Percentiles rank a stretch among this genome's conserved stretches.
Evolutionary conservation across 2,888 invertebrate genomes (phyloP).

Genomic region (Blomia tropicalis): DNA sequence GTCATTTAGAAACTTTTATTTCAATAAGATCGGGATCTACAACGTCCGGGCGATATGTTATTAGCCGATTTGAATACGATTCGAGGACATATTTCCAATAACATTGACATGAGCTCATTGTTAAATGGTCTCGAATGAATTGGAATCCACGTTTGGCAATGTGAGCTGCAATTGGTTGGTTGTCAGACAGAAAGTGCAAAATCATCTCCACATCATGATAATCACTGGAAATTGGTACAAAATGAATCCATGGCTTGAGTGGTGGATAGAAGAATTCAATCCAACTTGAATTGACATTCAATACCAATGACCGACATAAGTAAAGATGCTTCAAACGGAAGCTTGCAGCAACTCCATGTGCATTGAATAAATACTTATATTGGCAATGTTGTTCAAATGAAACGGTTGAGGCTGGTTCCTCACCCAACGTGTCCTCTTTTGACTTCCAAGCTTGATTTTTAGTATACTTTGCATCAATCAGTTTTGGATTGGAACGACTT

Average conservation of each 20-base stretch:
- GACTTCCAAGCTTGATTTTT: conserved; percentile 99
- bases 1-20: conserved; percentile 11
- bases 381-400: conserved; percentile 73
- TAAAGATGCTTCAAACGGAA: conserved; percentile 91
- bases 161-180: conserved; percentile 54
- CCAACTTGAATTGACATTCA: conserved; percentile 88
- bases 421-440: conserved; percentile 62
- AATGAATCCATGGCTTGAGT: conserved; percentile 87
- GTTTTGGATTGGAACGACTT: conserved; percentile 42
- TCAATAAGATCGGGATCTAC: conserved; percentile 24
- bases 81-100: conserved; percentile 67
- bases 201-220: conserved; percentile 51
- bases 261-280: conserved; percentile 80
- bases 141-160: conserved; percentile 65
- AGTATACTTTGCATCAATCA: conserved; percentile 83
- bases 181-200: conserved; percentile 35
- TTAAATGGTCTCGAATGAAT: conserved; percentile 66
- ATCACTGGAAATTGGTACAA: conserved; percentile 61
- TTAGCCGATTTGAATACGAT: conserved; percentile 50
- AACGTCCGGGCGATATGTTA: conserved; percentile 44
- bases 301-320: conserved; percentile 74
- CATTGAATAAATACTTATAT: conserved; percentile 73
- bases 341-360: conserved; percentile 88
- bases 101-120: conserved; percentile 61
- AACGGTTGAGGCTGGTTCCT: conserved; percentile 66